These are phyloP conservation scores for Eledone cirrhosa DNA, from an alignment of 2,888 invertebrate genomes.

Conservation along the genomic window DNA sequence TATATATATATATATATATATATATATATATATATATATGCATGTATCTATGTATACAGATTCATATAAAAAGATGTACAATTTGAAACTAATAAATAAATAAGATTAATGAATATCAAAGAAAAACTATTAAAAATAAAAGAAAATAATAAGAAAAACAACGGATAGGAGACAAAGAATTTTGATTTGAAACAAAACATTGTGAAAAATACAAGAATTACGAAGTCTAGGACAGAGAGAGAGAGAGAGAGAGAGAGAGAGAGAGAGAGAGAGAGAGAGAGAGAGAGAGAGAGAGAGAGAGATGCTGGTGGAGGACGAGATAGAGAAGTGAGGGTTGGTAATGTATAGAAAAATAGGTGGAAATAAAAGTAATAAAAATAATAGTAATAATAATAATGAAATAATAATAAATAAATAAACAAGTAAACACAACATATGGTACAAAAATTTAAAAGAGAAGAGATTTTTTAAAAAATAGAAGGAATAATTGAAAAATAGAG, in stretches of 20 bases:
- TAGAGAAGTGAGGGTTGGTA: too few species aligned
- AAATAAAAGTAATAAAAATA: not conserved
- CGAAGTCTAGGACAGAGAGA: too few species aligned
- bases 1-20: not conserved
- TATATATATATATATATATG: not conserved
- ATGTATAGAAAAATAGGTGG: too few species aligned
- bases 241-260: too few species aligned
- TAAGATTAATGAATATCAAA: not conserved
- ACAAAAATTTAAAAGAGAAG: too few species aligned
- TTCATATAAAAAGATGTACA: not conserved
- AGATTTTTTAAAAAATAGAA: too few species aligned
- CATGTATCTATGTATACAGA: not conserved
- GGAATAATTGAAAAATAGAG: too few species aligned
- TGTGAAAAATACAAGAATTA: too few species aligned
- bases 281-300: too few species aligned
- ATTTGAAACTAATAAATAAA: not conserved
- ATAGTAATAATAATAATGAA: constrained; percentile 5
- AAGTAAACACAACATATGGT: not conserved
- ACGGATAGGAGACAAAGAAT: not conserved
- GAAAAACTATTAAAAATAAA: not conserved
- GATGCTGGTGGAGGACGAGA: too few species aligned
- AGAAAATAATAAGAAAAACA: not conserved
- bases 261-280: too few species aligned
- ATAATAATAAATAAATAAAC: not conserved
- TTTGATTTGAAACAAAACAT: too few species aligned